Conservation (phyloP, 2,113 vertebrate species). For the Dasyornis broadbenti region DNA sequence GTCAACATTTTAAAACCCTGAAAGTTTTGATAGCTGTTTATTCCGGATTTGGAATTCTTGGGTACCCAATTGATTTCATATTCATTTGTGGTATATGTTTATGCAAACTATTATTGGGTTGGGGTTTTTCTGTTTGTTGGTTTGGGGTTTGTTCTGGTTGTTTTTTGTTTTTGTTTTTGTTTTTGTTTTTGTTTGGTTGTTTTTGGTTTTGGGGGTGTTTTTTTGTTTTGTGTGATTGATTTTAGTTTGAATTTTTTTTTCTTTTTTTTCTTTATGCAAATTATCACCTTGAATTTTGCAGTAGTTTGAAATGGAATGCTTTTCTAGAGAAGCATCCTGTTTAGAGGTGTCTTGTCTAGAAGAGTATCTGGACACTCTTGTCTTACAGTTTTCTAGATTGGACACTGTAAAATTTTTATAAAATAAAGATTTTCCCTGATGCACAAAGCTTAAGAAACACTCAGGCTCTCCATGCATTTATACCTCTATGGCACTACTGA, state of each 20-base stretch:
- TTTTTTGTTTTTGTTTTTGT: not conserved
- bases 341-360: not conserved
- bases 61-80: not conserved
- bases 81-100: not conserved
- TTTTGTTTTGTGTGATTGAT: too few species aligned
- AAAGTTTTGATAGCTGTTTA: not conserved
- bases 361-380: not conserved
- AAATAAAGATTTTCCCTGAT: not conserved
- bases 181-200: not conserved
- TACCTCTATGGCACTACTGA: not conserved
- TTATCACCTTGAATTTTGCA: not conserved
- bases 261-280: not conserved
- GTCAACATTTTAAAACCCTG: not conserved
- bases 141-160: not conserved
- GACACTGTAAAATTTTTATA: not conserved
- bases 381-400: not conserved
- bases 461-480: not conserved
- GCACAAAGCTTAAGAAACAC: not conserved
- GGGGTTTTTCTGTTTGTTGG: not conserved
- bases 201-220: too few species aligned
- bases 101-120: accelerated
- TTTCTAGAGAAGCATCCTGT: not conserved
- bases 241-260: too few species aligned
- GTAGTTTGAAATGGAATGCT: not conserved
- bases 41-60: not conserved